These are phyloP conservation scores for Leucophenga maculata DNA, from an alignment of 2,888 invertebrate species.

Conservation along the genomic window DNA sequence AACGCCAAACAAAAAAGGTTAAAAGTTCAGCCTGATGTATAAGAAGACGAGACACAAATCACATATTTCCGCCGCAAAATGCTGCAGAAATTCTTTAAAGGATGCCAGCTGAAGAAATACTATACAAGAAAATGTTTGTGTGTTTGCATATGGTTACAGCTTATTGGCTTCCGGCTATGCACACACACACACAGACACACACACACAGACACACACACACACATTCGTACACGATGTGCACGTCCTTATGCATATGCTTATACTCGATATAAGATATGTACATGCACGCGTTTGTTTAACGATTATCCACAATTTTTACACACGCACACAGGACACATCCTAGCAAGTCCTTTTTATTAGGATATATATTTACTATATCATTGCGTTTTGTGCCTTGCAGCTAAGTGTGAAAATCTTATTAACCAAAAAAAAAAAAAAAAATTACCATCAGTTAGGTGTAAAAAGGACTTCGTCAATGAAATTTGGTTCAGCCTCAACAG, in stretches of 20 bases:
- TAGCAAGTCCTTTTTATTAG: too few relatives aligned
- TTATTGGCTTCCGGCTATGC: conserved; percentile 9
- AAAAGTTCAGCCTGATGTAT: not conserved
- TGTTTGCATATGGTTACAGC: not conserved
- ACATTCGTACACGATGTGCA: not conserved
- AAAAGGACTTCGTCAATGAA: too few relatives aligned
- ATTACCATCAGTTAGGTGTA: too few relatives aligned
- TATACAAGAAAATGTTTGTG: conserved; percentile 41
- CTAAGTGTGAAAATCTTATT: too few relatives aligned
- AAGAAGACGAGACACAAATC: conserved; percentile 10
- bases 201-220: not conserved
- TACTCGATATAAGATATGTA: not conserved
- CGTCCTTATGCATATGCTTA: not conserved
- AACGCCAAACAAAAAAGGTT: too few relatives aligned
- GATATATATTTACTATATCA: too few relatives aligned
- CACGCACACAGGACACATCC: too few relatives aligned
- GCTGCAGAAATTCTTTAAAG: too few relatives aligned
- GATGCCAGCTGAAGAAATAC: not conserved
- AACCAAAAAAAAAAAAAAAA: too few relatives aligned
- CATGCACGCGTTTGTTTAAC: too few relatives aligned
- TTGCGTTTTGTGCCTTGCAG: too few relatives aligned
- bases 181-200: conserved; percentile 2
- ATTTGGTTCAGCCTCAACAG: too few relatives aligned
- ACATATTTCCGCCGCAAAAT: not conserved
- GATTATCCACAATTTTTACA: not conserved